Conservation (phyloP, 2,113 vertebrate genomes). For the Protomyctophum bolini region DNA sequence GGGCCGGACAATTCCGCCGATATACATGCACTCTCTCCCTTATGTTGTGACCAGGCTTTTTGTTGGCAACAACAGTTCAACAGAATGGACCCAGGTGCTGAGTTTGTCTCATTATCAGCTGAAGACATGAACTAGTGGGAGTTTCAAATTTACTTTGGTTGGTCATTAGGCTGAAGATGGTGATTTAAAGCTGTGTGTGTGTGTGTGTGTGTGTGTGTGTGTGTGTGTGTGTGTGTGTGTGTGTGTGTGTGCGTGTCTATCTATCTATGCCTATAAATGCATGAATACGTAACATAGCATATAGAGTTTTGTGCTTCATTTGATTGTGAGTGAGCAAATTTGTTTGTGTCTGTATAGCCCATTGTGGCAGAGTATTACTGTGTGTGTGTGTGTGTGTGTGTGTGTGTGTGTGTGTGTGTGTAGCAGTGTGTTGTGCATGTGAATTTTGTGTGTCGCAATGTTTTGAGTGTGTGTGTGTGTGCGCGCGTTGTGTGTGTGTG, state of each 20-base stretch:
- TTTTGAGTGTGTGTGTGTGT: not conserved
- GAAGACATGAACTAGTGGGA: no score
- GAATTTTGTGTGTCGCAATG: not conserved
- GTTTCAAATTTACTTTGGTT: no score
- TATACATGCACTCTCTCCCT: conserved; percentile 57
- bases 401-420: not conserved
- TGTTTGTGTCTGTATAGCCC: no score
- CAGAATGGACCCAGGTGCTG: no score
- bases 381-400: not conserved
- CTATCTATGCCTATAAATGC: no score
- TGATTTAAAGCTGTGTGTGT: not conserved
- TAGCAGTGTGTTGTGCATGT: not conserved
- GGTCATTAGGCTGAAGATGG: no score
- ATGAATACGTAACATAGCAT: no score
- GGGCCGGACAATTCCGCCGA: conserved; percentile 48
- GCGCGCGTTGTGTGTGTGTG: not conserved
- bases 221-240: conserved; percentile 10
- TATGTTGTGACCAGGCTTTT: conserved; percentile 28
- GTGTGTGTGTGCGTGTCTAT: no score
- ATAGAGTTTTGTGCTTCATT: no score
- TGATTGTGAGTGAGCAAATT: no score
- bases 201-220: conserved; percentile 2
- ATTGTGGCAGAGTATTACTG: not conserved
- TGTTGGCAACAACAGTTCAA: no score
- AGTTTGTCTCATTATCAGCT: no score